A percentile compares a stretch with the other conserved stretches of the same genome.
phyloP scores from a whole-genome alignment of 1,140 invertebrate species.

The Zelostemma sp. region DNA sequence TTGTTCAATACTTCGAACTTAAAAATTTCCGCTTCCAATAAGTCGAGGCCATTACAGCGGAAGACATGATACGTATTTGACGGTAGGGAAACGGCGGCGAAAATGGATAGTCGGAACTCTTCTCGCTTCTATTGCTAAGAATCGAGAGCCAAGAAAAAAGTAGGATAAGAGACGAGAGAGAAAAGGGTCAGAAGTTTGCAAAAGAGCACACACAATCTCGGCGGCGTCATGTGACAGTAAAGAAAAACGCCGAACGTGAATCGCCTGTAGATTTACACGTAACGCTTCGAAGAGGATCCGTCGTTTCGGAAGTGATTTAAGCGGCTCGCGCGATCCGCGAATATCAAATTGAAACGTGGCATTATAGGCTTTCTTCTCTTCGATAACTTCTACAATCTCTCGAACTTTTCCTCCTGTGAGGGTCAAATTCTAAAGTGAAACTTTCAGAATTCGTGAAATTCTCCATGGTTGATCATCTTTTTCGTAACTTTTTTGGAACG shows the following conservation, averaged over 20 bases:
- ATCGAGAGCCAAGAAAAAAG: not conserved
- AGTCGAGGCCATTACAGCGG: not conserved
- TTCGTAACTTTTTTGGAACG: too few relatives aligned
- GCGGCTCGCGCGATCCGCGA: not conserved
- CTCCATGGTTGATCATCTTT: too few relatives aligned
- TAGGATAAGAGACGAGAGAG: not conserved
- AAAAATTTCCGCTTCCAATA: not conserved
- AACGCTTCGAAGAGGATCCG: not conserved
- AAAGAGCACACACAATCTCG: constrained; percentile 2
- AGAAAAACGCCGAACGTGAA: constrained; percentile 1
- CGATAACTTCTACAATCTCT: not conserved
- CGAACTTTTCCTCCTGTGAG: not conserved
- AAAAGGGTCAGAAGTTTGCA: constrained; percentile 5
- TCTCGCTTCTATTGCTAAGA: not conserved
- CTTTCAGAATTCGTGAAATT: too few relatives aligned
- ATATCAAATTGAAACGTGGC: constrained; percentile 3
- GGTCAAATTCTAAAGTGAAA: too few relatives aligned
- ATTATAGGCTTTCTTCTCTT: not conserved
- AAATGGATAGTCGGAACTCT: not conserved
- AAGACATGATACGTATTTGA: constrained; percentile 1
- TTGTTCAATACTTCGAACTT: not conserved
- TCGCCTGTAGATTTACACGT: constrained; percentile 3
- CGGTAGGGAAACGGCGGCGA: not conserved
- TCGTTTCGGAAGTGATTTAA: constrained; percentile 2
- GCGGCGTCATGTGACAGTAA: not conserved